phyloP scores from a whole-genome alignment of 2,113 vertebrate genomes.

The Hippocampus mohnikei region DNA sequence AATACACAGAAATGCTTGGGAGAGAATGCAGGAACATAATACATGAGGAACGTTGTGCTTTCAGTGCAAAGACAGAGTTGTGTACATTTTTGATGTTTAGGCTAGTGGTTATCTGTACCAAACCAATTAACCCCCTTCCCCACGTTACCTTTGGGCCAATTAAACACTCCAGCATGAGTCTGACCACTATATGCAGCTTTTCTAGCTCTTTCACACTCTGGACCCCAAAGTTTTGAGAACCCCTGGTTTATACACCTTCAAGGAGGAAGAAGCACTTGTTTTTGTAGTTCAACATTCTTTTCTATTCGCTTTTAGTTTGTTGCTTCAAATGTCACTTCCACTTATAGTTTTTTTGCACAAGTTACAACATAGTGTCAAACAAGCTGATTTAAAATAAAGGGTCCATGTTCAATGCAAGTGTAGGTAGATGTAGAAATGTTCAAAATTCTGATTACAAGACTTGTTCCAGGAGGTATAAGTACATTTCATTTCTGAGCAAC shows the following conservation, averaged over 20 bases:
- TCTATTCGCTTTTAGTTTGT: background rate
- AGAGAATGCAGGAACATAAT: conserved; percentile 5
- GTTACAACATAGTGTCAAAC: background rate
- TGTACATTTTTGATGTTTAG: background rate
- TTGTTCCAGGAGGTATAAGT: background rate
- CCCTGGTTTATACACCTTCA: background rate
- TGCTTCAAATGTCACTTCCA: background rate
- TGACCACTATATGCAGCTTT: background rate
- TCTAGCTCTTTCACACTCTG: background rate
- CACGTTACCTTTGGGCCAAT: no score
- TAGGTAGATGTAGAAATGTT: background rate
- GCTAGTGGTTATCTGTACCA: background rate
- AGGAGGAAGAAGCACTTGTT: background rate
- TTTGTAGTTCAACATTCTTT: background rate
- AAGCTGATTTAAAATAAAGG: background rate
- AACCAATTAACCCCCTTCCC: no score
- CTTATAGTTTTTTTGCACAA: background rate
- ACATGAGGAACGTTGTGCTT: conserved; percentile 13
- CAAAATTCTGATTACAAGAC: background rate
- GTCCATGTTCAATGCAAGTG: background rate
- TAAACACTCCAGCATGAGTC: no score
- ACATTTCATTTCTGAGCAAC: background rate
- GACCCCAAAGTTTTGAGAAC: background rate
- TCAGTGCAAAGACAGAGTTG: conserved; percentile 32
- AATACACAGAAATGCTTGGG: background rate